A percentile compares a stretch with the other conserved stretches of the same genome.
phyloP scores from a whole-genome alignment of 2,113 vertebrate species.

The Potamarius usumacintae region DNA sequence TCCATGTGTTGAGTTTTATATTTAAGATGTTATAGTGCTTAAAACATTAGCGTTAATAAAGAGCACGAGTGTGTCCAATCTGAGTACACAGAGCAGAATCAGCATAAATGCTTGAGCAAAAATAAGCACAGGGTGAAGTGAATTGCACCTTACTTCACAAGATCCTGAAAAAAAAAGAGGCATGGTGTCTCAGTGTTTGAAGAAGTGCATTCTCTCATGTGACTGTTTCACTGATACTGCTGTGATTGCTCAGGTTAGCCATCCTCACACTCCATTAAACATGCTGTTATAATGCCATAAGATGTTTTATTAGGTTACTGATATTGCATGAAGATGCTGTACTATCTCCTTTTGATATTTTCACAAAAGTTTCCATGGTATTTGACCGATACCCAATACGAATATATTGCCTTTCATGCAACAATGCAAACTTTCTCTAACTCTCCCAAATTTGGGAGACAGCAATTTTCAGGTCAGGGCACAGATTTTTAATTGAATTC shows the following conservation, averaged over 20 bases:
- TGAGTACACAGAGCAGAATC: not conserved
- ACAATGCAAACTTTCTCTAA: too few relatives aligned
- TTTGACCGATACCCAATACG: too few relatives aligned
- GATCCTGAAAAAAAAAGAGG: not conserved
- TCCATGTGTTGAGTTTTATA: not conserved
- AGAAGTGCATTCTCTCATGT: not conserved
- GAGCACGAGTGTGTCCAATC: not conserved
- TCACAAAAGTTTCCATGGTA: too few relatives aligned
- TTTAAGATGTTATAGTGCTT: not conserved
- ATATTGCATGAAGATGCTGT: not conserved
- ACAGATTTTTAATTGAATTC: too few relatives aligned
- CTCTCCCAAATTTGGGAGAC: not conserved
- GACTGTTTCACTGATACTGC: not conserved
- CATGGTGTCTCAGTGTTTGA: too few relatives aligned
- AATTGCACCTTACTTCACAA: not conserved
- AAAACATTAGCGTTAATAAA: not conserved
- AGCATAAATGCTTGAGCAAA: not conserved
- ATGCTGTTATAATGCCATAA: not conserved
- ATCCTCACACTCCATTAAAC: not conserved
- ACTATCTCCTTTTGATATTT: too few relatives aligned
- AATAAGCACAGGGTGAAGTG: not conserved
- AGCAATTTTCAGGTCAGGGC: not conserved
- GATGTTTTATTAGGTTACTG: not conserved
- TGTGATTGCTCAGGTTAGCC: not conserved
- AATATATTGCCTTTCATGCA: too few relatives aligned